Conservation (phyloP, 2,888 invertebrate genomes). For the Drosophila recens region DNA sequence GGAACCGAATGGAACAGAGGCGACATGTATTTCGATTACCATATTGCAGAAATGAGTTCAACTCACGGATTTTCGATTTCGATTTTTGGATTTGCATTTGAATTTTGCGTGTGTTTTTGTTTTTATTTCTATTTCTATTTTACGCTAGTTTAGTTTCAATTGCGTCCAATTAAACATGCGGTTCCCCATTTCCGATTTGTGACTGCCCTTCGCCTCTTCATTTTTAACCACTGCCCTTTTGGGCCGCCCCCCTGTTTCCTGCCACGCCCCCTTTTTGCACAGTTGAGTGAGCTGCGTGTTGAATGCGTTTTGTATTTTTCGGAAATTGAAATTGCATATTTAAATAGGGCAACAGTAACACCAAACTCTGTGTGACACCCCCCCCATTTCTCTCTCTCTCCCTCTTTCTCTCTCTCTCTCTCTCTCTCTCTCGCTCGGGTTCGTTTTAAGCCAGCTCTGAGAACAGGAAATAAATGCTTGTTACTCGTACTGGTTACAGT, state of each 20-base stretch:
- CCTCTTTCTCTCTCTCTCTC: neutral
- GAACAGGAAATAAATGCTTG: conserved; percentile 34
- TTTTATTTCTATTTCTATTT: conserved; percentile 76
- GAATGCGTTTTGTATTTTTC: conserved; percentile 68
- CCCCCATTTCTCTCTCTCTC: neutral
- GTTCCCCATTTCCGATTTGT: conserved; percentile 71
- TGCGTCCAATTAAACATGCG: conserved; percentile 81
- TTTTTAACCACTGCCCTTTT: neutral
- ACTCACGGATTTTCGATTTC: conserved; percentile 19
- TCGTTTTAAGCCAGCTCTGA: conserved; percentile 10
- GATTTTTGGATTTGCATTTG: conserved; percentile 7
- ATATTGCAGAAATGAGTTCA: conserved; percentile 20
- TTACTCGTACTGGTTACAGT: conserved; percentile 23
- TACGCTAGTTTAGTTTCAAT: conserved; percentile 81
- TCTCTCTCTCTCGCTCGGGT: neutral
- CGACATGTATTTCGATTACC: conserved; percentile 45
- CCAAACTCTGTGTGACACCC: conserved; percentile 20
- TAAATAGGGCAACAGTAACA: conserved; percentile 57
- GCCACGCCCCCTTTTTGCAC: conserved; percentile 11
- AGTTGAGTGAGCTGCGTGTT: conserved; percentile 59
- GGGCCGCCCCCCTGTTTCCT: neutral
- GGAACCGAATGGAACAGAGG: conserved; percentile 8
- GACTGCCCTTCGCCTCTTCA: conserved; percentile 16
- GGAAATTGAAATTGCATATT: conserved; percentile 83
- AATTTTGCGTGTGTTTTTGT: conserved; percentile 13